Conservation (phyloP, 2,888 invertebrate species). For the Odontomyia ornata region DNA sequence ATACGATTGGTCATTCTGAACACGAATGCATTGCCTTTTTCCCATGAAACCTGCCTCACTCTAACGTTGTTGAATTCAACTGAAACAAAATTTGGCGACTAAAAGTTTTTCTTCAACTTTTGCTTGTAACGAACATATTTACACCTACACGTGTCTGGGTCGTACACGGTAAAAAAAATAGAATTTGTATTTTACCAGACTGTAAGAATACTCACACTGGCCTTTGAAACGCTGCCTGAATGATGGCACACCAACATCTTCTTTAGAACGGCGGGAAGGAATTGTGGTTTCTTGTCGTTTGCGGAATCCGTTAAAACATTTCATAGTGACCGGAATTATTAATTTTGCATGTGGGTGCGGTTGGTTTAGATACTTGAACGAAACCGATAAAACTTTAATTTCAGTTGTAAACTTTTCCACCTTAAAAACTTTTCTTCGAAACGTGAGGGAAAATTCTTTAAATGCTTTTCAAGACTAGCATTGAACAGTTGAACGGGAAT, state of each 20-base stretch:
- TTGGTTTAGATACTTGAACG: slow-evolving; percentile 22
- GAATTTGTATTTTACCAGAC: slow-evolving; percentile 15
- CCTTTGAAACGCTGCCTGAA: slow-evolving; percentile 7
- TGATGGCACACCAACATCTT: neutral
- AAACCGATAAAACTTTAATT: slow-evolving; percentile 42
- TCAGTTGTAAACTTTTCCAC: slow-evolving; percentile 29
- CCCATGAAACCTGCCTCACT: too few species aligned
- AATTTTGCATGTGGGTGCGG: slow-evolving; percentile 41
- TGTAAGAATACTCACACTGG: slow-evolving; percentile 10
- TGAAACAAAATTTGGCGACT: neutral
- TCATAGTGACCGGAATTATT: slow-evolving; percentile 42
- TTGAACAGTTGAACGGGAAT: neutral
- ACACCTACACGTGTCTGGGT: slow-evolving; percentile 20
- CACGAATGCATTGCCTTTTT: too few species aligned
- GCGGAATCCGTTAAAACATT: slow-evolving; percentile 33
- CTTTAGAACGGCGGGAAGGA: neutral
- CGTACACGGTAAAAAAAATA: neutral
- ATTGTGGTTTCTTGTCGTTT: slow-evolving; percentile 5
- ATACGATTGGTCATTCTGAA: too few species aligned
- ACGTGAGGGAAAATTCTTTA: slow-evolving; percentile 30
- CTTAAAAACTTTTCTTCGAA: neutral
- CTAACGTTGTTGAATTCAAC: neutral
- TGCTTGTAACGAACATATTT: neutral
- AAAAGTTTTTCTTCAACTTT: neutral
- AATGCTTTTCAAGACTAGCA: neutral